Percentiles rank a stretch among this genome's conserved stretches.
These are phyloP conservation scores for Drosophila eugracilis DNA, from an alignment of 1,140 invertebrate genomes.

Conservation along the genomic window DNA sequence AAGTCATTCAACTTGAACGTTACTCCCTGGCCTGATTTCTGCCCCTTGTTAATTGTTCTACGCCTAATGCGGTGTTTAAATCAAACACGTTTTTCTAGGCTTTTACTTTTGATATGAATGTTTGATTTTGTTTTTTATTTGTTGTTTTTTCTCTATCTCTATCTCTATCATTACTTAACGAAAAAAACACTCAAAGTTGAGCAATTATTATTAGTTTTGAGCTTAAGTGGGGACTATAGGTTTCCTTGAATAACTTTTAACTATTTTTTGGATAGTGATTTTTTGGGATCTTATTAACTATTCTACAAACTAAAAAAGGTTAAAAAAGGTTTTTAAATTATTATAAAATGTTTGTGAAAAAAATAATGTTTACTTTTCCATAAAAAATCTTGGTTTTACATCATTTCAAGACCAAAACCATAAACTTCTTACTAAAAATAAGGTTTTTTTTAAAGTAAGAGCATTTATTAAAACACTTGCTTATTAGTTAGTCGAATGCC, in stretches of 20 bases:
- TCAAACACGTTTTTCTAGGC: conserved; percentile 11
- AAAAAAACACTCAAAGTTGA: conserved; percentile 4
- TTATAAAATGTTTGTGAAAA: too few relatives aligned
- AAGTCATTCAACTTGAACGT: conserved; percentile 76
- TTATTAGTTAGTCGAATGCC: too few relatives aligned
- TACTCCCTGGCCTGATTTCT: conserved; percentile 48
- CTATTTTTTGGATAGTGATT: too few relatives aligned
- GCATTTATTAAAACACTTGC: too few relatives aligned
- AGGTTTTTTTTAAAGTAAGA: not conserved
- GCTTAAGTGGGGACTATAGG: not conserved
- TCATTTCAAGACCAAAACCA: too few relatives aligned
- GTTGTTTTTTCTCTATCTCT: too few relatives aligned
- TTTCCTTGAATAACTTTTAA: too few relatives aligned
- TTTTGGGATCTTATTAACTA: too few relatives aligned
- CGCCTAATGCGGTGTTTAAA: conserved; percentile 20
- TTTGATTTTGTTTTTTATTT: conserved; percentile 3
- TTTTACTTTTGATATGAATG: conserved; percentile 54
- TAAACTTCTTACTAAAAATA: too few relatives aligned
- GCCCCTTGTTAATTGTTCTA: conserved; percentile 47
- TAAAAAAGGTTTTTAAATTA: not conserved
- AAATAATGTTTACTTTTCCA: too few relatives aligned
- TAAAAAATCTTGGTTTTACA: too few relatives aligned
- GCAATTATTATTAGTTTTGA: conserved; percentile 5
- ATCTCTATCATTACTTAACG: not conserved
- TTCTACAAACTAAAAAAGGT: not conserved